Evolutionary conservation across 2,113 vertebrate genomes (phyloP), one percentile per base, ranked within the genome.

Genomic region (Semnornis frantzii): DNA sequence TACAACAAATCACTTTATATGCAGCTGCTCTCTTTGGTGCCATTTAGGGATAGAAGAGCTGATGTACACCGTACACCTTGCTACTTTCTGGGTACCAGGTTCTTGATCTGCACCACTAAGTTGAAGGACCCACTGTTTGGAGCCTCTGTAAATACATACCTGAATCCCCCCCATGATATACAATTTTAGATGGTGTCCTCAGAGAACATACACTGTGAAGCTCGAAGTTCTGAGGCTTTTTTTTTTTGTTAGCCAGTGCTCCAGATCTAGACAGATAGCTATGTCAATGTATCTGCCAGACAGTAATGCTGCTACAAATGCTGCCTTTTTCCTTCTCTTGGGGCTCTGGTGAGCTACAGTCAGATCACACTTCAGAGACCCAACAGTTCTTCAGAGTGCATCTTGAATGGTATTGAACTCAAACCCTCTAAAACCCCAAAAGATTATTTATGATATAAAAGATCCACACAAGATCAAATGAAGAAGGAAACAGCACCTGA

Each of bases 1-100:
- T 96, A 6, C 44, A 94, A 78, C 68, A 91, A 68, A 85, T 62
- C 25, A 55, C 30, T 77, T 93, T 24, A 75, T n/a, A 78, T 71
- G 85, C 84, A 96, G 92, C 92, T 97, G 91, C 93, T 97, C 73
- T 97, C 97, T 98, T 97, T 97, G 97, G 97, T 98, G 93, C 91
- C 83, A 72, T 90, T 90, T 86, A 73, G 63, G 73, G 80, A 85
- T 13, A 95, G 86, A 84, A 87, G 78, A 92, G 71, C 72, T 55
- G 54, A 73, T 11, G 24, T 34, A 39, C 50, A 39, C 76, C 64
- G 24, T 34, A 39, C 50, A 39, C 76, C 64, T 77, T 2, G 39
- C 77, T 84, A 25, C 52, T 85, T 48, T 72, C 65, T 42, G 74
- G n/a, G 55, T 74, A 81, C n/a, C 50, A 21, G 23, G 72, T 62